These are phyloP conservation scores for Plagodis dolabraria DNA, from an alignment of 2,888 invertebrate genomes.

Conservation along the genomic window DNA sequence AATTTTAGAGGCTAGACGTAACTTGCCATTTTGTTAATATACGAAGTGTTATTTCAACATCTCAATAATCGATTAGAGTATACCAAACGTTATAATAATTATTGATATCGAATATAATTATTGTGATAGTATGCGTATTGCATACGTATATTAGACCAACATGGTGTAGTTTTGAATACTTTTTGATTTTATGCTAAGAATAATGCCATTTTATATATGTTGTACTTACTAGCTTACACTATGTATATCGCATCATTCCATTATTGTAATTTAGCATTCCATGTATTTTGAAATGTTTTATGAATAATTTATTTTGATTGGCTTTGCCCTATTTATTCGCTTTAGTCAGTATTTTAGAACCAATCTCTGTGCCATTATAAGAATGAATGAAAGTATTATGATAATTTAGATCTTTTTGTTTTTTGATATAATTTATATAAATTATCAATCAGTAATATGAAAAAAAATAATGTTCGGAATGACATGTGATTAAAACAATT, in stretches of 20 bases:
- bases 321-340: slow-evolving; percentile 9
- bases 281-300: neutral
- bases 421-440: slow-evolving; percentile 1
- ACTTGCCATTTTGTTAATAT: slow-evolving; percentile 12
- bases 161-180: slow-evolving; percentile 1
- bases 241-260: slow-evolving; percentile 20
- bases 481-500: neutral
- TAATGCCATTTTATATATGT: slow-evolving; percentile 9
- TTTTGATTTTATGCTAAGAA: neutral
- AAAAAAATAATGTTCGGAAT: neutral
- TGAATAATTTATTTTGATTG: slow-evolving; percentile 11
- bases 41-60: slow-evolving; percentile 9
- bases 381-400: neutral
- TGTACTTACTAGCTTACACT: slow-evolving; percentile 1
- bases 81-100: slow-evolving; percentile 8
- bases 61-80: slow-evolving; percentile 7
- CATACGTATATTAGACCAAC: slow-evolving; percentile 5
- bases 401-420: neutral
- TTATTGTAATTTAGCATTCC: slow-evolving; percentile 19
- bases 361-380: slow-evolving; percentile 21
- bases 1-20: slow-evolving; percentile 13
- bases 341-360: slow-evolving; percentile 15
- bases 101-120: slow-evolving; percentile 10
- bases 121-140: slow-evolving; percentile 17
- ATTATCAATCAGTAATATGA: neutral